A percentile compares a stretch with the other conserved stretches of the same genome.
Evolutionary conservation across 2,888 invertebrate species (phyloP).

Genomic region (Mesopsocus fuscifrons): DNA sequence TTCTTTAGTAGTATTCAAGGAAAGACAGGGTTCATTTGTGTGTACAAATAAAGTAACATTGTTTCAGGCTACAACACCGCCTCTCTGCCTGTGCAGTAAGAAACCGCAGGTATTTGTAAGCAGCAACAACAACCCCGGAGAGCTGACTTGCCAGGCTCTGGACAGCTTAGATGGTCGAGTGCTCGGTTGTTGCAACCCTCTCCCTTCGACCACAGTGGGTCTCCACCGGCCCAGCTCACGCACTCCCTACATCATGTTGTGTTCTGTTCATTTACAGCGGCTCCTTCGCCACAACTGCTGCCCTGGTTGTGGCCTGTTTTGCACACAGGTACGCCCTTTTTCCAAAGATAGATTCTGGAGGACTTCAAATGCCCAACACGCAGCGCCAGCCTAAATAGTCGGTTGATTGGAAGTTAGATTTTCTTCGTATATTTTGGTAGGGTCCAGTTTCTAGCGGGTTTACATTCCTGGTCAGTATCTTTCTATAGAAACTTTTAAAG

Average conservation of each 20-base stretch:
- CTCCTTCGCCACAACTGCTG: constrained; percentile 71
- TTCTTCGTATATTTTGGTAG: no score
- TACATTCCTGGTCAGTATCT: no score
- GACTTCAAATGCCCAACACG: no score
- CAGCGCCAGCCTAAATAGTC: not conserved
- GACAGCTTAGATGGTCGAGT: constrained; percentile 53
- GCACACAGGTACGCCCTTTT: constrained; percentile 71
- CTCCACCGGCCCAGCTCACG: constrained; percentile 49
- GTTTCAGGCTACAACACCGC: not conserved
- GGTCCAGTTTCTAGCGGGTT: no score
- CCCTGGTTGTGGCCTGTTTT: constrained; percentile 75
- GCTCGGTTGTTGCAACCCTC: constrained; percentile 63
- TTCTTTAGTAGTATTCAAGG: no score
- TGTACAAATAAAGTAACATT: no score
- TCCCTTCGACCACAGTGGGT: constrained; percentile 33
- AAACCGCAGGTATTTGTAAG: constrained; percentile 11
- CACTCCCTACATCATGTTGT: constrained; percentile 45
- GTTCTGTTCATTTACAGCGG: constrained; percentile 56
- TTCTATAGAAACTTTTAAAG: no score
- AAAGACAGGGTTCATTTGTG: no score
- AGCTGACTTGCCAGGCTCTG: constrained; percentile 50
- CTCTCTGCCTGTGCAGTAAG: constrained; percentile 6
- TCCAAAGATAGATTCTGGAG: no score
- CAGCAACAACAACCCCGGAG: constrained; percentile 2
- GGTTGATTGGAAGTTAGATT: not conserved